phyloP scores from a whole-genome alignment of 2,888 invertebrate species.

The Morpho achilles region DNA sequence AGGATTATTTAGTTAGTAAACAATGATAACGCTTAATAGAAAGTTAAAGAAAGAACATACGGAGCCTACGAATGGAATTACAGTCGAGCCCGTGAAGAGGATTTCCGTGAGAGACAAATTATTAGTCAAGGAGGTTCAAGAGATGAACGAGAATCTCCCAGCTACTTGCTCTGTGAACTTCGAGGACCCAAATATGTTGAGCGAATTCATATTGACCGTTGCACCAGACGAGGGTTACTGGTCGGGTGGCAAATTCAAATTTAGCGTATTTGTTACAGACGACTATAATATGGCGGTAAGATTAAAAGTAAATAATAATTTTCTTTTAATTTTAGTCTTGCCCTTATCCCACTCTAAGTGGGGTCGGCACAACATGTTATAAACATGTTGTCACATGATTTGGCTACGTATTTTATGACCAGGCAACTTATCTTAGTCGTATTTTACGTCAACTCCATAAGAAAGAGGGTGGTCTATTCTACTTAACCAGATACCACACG shows the following conservation, averaged over 20 bases:
- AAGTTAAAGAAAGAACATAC: constrained; percentile 83
- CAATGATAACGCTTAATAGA: constrained; percentile 86
- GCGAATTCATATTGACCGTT: constrained; percentile 88
- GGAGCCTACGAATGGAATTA: constrained; percentile 58
- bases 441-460: no score
- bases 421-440: no score
- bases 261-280: constrained; percentile 91
- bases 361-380: no score
- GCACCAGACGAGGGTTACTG: constrained; percentile 93
- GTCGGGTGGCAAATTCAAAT: constrained; percentile 92
- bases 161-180: constrained; percentile 88
- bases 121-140: constrained; percentile 89
- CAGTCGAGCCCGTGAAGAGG: constrained; percentile 69
- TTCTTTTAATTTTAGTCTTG: no score
- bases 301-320: neutral
- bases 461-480: no score
- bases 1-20: constrained; percentile 28
- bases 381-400: no score
- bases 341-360: no score
- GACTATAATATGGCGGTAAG: constrained; percentile 98
- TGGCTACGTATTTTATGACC: no score
- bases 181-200: constrained; percentile 89
- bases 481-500: no score
- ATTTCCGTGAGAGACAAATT: constrained; percentile 89
- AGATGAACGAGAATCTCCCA: constrained; percentile 92